Conservation (phyloP, 1,140 invertebrate genomes). For the Tetramorium simillimum region DNA sequence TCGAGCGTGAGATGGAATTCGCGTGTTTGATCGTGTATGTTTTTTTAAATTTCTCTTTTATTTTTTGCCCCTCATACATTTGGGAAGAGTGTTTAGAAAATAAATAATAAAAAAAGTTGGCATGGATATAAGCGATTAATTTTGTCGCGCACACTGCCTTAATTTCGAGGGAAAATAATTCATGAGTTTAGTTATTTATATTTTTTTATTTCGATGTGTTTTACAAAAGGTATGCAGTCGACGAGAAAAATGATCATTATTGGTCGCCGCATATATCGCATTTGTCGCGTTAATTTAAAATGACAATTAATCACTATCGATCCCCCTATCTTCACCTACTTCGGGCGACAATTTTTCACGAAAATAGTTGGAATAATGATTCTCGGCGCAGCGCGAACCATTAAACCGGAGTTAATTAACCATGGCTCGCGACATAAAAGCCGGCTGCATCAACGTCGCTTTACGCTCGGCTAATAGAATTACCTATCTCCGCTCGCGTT, state of each 20-base stretch:
- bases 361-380: conserved; percentile 43
- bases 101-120: not conserved
- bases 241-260: not conserved
- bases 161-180: not conserved
- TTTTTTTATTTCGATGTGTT: not conserved
- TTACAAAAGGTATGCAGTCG: not conserved
- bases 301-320: conserved; percentile 10
- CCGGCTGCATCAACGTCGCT: conserved; percentile 34
- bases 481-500: conserved; percentile 44
- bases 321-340: not conserved
- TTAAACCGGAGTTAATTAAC: conserved; percentile 56
- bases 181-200: not conserved
- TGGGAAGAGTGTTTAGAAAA: not conserved
- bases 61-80: not conserved
- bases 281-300: conserved; percentile 1
- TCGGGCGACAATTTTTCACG: not conserved
- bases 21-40: too few species aligned
- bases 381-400: conserved; percentile 31
- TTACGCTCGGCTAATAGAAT: conserved; percentile 51
- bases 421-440: conserved; percentile 40
- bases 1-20: not conserved
- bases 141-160: not conserved
- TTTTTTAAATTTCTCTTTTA: not conserved
- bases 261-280: not conserved
- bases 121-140: not conserved